Evolutionary conservation across 92 coral and sea anemone genomes (phyloP).

Genomic region (Parazoanthus darwini): DNA sequence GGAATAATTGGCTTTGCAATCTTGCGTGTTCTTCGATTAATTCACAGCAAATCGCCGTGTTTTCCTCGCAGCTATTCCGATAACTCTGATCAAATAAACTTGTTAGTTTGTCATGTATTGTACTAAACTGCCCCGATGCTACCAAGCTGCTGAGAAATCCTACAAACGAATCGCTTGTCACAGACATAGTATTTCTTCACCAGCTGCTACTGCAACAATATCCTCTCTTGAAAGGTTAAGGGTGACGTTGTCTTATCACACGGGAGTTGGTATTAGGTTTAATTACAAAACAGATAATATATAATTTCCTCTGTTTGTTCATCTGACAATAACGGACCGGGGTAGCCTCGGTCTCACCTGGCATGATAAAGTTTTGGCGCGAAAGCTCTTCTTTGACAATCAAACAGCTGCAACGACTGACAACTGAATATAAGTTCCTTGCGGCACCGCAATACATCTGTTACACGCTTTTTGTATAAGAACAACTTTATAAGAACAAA

Average conservation of each 20-base stretch:
- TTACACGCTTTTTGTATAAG: too few relatives aligned
- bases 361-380: neutral
- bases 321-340: neutral
- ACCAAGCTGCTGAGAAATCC: constrained; percentile 70
- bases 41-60: constrained; percentile 74
- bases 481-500: too few relatives aligned
- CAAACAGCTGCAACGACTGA: constrained; percentile 1
- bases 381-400: constrained; percentile 5
- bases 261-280: neutral
- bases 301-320: neutral
- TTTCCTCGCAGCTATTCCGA: constrained; percentile 82
- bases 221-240: constrained; percentile 18
- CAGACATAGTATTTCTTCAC: neutral
- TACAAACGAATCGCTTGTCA: constrained; percentile 61
- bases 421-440: neutral
- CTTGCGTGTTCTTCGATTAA: constrained; percentile 69
- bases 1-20: constrained; percentile 81
- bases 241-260: neutral
- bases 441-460: neutral
- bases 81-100: constrained; percentile 69
- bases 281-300: constrained; percentile 1
- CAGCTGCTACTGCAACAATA: neutral
- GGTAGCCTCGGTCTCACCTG: constrained; percentile 13
- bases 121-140: constrained; percentile 60
- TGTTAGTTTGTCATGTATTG: constrained; percentile 61